Base-by-base conservation (phyloP, 1,140 invertebrate genomes). In the Conus ventricosus region DNA sequence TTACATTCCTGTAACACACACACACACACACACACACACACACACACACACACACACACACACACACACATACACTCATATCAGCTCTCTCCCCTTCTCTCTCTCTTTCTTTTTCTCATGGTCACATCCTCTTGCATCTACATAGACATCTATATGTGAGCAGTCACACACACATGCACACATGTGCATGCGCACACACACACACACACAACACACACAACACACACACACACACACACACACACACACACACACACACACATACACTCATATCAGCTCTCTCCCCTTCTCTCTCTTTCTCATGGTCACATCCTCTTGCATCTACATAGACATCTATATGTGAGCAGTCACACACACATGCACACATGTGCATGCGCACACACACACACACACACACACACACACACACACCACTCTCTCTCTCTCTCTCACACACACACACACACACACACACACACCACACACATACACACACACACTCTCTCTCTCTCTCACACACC, bases 381-480 rank as follows among this genome's bases (percentile, higher is more conserved):
- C n/a, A 75, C n/a, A 75, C 17, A 75, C 71, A 75, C 71, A 25
- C n/a, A n/a, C 71, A 75, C n/a, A n/a, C 54, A 57, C 54, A 84
- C 57, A 84, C 54, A 63, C 17, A 84, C n/a, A 86, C 75, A 53
- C n/a, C n/a, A n/a, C n/a, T n/a, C n/a, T n/a, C n/a, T n/a, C n/a
- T n/a, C n/a, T n/a, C n/a, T n/a, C n/a, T n/a, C n/a, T n/a, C 85
- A 53, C 85, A 75, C 63, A 25, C 63, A 20, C 85, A 75, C 85
- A 67, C 75, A 78, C 2, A 76, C 67, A 78, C 67, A 57, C 54
- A 84, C 57, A 84, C 54, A 63, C 17, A 84, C n/a, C 75, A 53
- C 85, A 53, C 85, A 75, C 63, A 25, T 25, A 20, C 85, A 75
- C 85, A 67, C 75, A 78, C 2, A 76, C 67, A 78, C 67, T 75